These are phyloP conservation scores for Trichoplusia ni DNA, from an alignment of 1,140 invertebrate genomes.

Conservation along the genomic window DNA sequence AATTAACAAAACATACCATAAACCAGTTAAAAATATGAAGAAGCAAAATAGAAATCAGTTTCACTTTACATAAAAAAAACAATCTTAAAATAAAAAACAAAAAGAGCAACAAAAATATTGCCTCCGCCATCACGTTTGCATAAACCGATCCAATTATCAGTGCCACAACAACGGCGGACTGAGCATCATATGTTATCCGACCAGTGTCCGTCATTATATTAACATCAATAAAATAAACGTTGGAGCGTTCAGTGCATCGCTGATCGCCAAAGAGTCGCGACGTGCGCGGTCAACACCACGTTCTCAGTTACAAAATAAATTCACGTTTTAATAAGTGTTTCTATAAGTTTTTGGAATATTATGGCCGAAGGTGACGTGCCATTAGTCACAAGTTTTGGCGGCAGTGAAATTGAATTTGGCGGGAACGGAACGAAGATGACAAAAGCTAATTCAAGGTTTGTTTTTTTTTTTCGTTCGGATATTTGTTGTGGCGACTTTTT, in stretches of 20 bases:
- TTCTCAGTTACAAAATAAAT: conserved; percentile 14
- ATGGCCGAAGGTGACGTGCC: conserved; percentile 76
- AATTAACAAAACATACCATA: too few species aligned
- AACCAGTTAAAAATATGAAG: too few species aligned
- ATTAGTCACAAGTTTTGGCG: conserved; percentile 69
- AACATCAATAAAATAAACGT: conserved; percentile 75
- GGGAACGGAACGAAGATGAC: conserved; percentile 67
- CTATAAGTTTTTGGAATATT: conserved; percentile 27
- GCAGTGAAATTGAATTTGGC: conserved; percentile 70
- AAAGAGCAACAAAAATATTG: not conserved
- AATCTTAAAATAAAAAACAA: not conserved
- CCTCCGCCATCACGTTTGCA: conserved; percentile 40
- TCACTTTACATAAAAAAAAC: too few species aligned
- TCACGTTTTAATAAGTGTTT: conserved; percentile 18
- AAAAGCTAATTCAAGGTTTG: conserved; percentile 72
- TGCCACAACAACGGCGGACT: conserved; percentile 52
- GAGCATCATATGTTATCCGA: conserved; percentile 71
- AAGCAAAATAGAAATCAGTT: too few species aligned
- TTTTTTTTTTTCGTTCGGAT: conserved; percentile 43
- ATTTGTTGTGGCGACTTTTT: conserved; percentile 25
- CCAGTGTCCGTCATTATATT: conserved; percentile 63
- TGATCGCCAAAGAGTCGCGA: conserved; percentile 35
- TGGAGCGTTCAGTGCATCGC: conserved; percentile 58
- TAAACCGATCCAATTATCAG: conserved; percentile 73
- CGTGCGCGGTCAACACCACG: conserved; percentile 11